phyloP scores from a whole-genome alignment of 2,113 vertebrate genomes.

The Pyxicephalus adspersus region DNA sequence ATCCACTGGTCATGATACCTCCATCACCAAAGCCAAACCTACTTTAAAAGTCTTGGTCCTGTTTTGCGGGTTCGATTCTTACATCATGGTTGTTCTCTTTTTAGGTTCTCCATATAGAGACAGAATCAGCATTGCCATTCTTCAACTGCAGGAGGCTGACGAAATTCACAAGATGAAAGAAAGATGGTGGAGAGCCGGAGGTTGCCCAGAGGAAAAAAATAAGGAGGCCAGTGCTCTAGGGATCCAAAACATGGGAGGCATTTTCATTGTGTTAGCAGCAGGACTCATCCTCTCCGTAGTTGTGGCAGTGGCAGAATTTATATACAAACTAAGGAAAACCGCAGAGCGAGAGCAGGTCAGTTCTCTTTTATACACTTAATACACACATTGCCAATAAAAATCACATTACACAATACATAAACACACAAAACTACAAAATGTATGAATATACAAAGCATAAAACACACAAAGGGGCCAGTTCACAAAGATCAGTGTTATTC shows the following conservation, averaged over 20 bases:
- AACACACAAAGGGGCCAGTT: too few species aligned
- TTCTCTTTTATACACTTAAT: neutral
- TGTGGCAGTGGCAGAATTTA: slow-evolving; percentile 94
- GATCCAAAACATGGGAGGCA: slow-evolving; percentile 94
- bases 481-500: too few species aligned
- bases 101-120: slow-evolving; percentile 95
- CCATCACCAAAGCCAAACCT: too few species aligned
- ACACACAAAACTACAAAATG: too few species aligned
- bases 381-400: too few species aligned
- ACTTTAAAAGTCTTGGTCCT: too few species aligned
- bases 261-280: slow-evolving; percentile 95
- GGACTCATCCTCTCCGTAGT: slow-evolving; percentile 93
- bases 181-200: slow-evolving; percentile 95
- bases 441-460: too few species aligned
- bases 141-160: slow-evolving; percentile 94
- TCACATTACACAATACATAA: too few species aligned
- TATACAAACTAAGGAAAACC: slow-evolving; percentile 94
- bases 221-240: slow-evolving; percentile 93
- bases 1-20: too few species aligned
- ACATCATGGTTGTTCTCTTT: neutral
- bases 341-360: slow-evolving; percentile 91
- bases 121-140: slow-evolving; percentile 96
- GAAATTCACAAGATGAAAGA: slow-evolving; percentile 95
- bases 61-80: neutral
- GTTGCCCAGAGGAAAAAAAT: slow-evolving; percentile 90